Evolutionary conservation across 2,888 invertebrate species (phyloP), one percentile per base, ranked within the genome.

Genomic region (Quadroppia sp.): DNA sequence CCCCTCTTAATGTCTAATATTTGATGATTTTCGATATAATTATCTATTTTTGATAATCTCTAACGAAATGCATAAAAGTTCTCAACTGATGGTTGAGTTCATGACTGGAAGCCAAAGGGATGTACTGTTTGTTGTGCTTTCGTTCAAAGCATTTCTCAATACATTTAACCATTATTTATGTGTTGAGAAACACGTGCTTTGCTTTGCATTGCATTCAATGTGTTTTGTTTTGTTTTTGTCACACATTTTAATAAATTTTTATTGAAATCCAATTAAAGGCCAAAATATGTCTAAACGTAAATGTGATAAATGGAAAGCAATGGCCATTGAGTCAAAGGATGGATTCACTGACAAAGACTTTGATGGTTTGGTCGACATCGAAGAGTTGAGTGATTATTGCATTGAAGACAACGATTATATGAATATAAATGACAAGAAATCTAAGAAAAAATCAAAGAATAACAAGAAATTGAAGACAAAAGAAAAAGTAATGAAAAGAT

Each of bases 301-400:
- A 40, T 23, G 59, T 25, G 20, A 15, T 3, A 53, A 67, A 13
- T 75, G 75, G 75, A 72, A 73, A 48, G 59, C 75, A n/a, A n/a
- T 75, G 20, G 48, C 56, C 25, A 72, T 75, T 15, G 72, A 64
- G 17, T 72, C 48, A 13, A 36, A 20, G 1, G 74, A 69, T 11
- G 74, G 74, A 1, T 56, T 74, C 23, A 70, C 1, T 28, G 50
- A 25, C n/a, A 70, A 64, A 15, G 85, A 84, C 75, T 84, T 89
- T 72, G 88, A 89, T 77, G 89, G 89, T 15, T 86, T 92, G 76
- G 86, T 90, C 45, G 91, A 90, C 0, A 85, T 92, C 59, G 91
- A 92, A 82, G 91, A 91, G 80, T 87, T 92, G 75, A 30, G 59
- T 15, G 73, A 74, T 70, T 76, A 76, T 48, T 40, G 36, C n/a